Percentiles rank a stretch among this genome's conserved stretches.
phyloP scores from a whole-genome alignment of 2,113 vertebrate species.

The Drymodes brunneopygia region DNA sequence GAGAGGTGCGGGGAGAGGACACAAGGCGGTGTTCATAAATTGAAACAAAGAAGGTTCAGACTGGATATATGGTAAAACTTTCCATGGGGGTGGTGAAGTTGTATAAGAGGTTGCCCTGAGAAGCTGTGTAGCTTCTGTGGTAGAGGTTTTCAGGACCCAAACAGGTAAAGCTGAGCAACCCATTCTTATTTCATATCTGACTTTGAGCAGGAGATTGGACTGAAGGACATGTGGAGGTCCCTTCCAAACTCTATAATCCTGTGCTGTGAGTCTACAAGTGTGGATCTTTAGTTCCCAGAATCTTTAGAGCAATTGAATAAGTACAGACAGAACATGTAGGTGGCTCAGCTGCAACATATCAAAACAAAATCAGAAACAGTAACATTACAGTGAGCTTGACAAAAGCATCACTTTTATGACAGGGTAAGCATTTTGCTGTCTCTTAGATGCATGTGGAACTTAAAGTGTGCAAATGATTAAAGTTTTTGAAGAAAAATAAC shows the following conservation, averaged over 20 bases:
- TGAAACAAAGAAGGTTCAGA: background rate
- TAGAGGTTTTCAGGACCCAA: background rate
- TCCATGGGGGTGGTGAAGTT: rapidly evolving
- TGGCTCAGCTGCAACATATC: background rate
- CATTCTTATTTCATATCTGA: background rate
- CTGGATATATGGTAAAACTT: background rate
- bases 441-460: background rate
- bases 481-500: background rate
- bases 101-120: background rate
- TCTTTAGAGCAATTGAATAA: background rate
- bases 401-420: background rate
- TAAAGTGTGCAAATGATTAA: background rate
- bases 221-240: background rate
- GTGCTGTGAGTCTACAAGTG: background rate
- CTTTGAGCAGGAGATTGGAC: background rate
- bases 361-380: background rate
- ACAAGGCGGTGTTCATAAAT: rapidly evolving
- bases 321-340: background rate
- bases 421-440: background rate
- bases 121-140: background rate
- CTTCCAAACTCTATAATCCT: background rate
- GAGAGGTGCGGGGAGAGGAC: rapidly evolving
- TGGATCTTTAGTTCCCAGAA: background rate
- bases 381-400: background rate
- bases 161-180: background rate